Evolutionary conservation across 1,140 invertebrate species (phyloP), one percentile per base, ranked within the genome.

Genomic region (Zaprionus davidi): DNA sequence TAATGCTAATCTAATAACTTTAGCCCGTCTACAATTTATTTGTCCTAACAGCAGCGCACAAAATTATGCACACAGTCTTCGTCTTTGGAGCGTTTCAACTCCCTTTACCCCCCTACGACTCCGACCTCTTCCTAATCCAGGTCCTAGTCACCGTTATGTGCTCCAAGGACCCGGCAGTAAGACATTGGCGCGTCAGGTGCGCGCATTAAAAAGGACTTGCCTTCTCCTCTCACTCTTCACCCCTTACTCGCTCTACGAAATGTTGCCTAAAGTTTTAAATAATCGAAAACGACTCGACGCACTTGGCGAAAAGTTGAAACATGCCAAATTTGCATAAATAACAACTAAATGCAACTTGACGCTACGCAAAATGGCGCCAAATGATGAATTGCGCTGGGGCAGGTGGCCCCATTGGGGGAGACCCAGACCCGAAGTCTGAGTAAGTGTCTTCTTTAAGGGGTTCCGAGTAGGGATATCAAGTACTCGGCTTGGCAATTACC

Each of bases 321-420:
- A 91, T 91, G 90, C 75, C 63, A 82, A 91, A 91, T 91, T 91
- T 91, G 90, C 88, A 91, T 91, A 91, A 91, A 91, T 91, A 90
- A 79, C 72, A 91, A 77, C 76, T 91, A 85, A 91, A 91, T 91
- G 84, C 84, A 91, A 91, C 79, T 91, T 91, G 88, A 74, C 79
- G 88, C 81, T 59, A 56, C 64, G 66, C 78, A 79, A 84, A 90
- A 75, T 88, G 85, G 87, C 82, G 81, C 72, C 81, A 85, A 75
- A 74, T 88, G 85, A 88, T 88, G 81, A 71, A 88, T 90, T 84
- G 78, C 67, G 69, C 24, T 53, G 58, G 59, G 49, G 60, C 20
- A 51, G 46, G 31, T 17, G 63, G 34, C 9, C 20, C n/a, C 44
- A 49, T n/a, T 20, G 24, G 20, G 44, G 22, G 31, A 51, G 41